Percentiles rank a stretch among this genome's conserved stretches.
These are phyloP conservation scores for Mycogona germanica DNA, from an alignment of 2,888 invertebrate species.

Conservation along the genomic window DNA sequence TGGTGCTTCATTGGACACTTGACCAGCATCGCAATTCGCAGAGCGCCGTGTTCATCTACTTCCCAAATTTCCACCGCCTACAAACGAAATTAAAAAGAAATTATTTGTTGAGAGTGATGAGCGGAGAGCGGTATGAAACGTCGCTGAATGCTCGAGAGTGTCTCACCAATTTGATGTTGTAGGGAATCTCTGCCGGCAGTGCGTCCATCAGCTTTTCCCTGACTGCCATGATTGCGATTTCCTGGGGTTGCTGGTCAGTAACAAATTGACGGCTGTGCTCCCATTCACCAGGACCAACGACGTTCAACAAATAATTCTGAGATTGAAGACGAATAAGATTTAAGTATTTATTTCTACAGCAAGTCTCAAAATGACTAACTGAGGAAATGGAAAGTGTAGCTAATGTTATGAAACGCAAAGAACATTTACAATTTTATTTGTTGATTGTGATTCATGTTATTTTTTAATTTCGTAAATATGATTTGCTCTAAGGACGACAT, in stretches of 20 bases:
- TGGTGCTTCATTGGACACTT: slow-evolving; percentile 24
- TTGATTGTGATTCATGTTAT: too few relatives aligned
- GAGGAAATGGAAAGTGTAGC: too few relatives aligned
- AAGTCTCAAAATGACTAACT: too few relatives aligned
- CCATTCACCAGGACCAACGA: slow-evolving; percentile 54
- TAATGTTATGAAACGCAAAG: too few relatives aligned
- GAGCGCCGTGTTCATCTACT: slow-evolving; percentile 27
- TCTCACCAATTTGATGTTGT: slow-evolving; percentile 44
- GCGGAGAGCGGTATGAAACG: background rate
- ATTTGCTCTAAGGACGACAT: too few relatives aligned
- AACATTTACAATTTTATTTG: too few relatives aligned
- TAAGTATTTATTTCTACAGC: too few relatives aligned
- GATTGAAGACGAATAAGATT: too few relatives aligned
- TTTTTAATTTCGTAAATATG: too few relatives aligned
- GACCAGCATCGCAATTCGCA: slow-evolving; percentile 29
- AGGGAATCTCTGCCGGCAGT: slow-evolving; percentile 76
- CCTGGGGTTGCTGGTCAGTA: slow-evolving; percentile 59
- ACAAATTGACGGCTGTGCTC: slow-evolving; percentile 51
- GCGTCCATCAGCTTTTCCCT: slow-evolving; percentile 72
- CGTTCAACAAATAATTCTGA: slow-evolving; percentile 53
- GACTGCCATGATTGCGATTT: slow-evolving; percentile 58
- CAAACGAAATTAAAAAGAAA: too few relatives aligned
- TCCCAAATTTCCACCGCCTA: slow-evolving; percentile 46
- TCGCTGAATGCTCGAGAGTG: background rate
- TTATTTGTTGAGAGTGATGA: too few relatives aligned